Percentiles rank a stretch among this genome's conserved stretches.
Conservation (phyloP, 1,140 invertebrate genomes). For the Formica selysi region DNA sequence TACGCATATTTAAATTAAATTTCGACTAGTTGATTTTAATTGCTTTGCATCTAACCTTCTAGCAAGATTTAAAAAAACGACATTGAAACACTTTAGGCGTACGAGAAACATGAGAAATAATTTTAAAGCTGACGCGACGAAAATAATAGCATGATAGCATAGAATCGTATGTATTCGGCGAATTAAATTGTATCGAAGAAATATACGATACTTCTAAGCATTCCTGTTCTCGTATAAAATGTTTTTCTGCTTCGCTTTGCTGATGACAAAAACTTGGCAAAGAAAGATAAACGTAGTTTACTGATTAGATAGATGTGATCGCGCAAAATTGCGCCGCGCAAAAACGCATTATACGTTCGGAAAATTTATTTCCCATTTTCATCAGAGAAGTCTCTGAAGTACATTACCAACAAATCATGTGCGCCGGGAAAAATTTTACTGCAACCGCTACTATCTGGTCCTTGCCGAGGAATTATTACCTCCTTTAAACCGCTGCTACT, state of each 20-base stretch:
- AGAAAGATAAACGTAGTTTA: constrained; percentile 46
- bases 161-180: constrained; percentile 18
- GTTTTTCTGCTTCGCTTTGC: constrained; percentile 18
- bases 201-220: background rate
- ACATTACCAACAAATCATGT: constrained; percentile 69
- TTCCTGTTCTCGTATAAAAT: constrained; percentile 16
- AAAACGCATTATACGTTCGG: constrained; percentile 58
- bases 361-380: constrained; percentile 57
- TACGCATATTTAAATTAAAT: background rate
- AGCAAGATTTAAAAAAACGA: background rate
- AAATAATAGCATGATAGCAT: background rate
- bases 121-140: background rate
- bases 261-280: constrained; percentile 54
- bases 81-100: background rate
- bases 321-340: constrained; percentile 53
- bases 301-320: constrained; percentile 62
- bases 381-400: constrained; percentile 55
- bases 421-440: constrained; percentile 65
- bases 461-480: constrained; percentile 58
- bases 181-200: constrained; percentile 50
- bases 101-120: constrained; percentile 12
- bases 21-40: background rate
- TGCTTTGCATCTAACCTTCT: too few relatives aligned
- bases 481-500: constrained; percentile 54
- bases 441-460: constrained; percentile 63